A percentile compares a stretch with the other conserved stretches of the same genome.
phyloP scores from a whole-genome alignment of 2,797 vertebrate genomes.

The Pterois miles region DNA sequence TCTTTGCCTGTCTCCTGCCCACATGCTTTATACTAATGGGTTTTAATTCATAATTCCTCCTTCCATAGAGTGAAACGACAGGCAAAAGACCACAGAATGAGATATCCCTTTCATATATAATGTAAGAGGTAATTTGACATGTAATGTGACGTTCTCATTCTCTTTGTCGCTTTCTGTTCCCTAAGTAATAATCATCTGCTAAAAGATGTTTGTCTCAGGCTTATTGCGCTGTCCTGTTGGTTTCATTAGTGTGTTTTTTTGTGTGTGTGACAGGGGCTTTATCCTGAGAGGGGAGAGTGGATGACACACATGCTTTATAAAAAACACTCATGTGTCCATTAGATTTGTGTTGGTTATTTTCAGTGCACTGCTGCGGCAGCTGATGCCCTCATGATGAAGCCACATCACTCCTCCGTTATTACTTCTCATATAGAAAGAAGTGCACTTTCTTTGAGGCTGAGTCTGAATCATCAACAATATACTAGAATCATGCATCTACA shows the following conservation, averaged over 20 bases:
- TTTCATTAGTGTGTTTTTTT: conserved; percentile 61
- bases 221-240: conserved; percentile 65
- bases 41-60: conserved; percentile 55
- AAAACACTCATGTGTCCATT: conserved; percentile 77
- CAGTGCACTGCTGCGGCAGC: conserved; percentile 5
- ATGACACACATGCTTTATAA: conserved; percentile 66
- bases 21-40: conserved; percentile 53
- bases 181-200: conserved; percentile 68
- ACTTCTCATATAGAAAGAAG: conserved; percentile 55
- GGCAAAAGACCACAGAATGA: conserved; percentile 39
- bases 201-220: conserved; percentile 69
- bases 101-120: conserved; percentile 57
- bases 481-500: conserved; percentile 36
- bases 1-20: conserved; percentile 22
- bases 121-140: conserved; percentile 58
- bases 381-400: conserved; percentile 54
- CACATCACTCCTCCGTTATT: conserved; percentile 50
- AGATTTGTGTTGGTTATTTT: conserved; percentile 64
- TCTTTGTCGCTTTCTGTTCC: conserved; percentile 38
- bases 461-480: conserved; percentile 58
- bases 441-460: conserved; percentile 59
- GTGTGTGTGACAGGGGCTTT: conserved; percentile 41
- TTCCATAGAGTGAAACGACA: conserved; percentile 33
- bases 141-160: conserved; percentile 66
- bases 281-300: conserved; percentile 52